Percentiles rank a stretch among this genome's conserved stretches.
Evolutionary conservation across 2,113 vertebrate genomes (phyloP).

Genomic region (Poeciliopsis turrubarensis): DNA sequence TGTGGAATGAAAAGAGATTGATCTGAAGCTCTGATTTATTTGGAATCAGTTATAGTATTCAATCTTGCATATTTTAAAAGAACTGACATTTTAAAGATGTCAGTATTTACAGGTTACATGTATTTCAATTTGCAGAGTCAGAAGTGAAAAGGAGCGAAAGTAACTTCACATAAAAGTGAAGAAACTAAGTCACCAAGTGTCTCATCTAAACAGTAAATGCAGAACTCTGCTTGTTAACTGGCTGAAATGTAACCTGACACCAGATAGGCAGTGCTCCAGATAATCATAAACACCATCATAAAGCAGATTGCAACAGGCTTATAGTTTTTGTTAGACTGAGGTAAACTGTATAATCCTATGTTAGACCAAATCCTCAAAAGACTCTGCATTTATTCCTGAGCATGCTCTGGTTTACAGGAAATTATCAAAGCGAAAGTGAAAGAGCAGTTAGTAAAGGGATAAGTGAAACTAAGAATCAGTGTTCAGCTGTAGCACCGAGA

Average conservation of each 20-base stretch:
- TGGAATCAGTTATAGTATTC: neutral
- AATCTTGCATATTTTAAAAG: no score
- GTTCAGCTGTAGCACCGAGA: neutral
- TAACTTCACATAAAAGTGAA: neutral
- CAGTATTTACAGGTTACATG: neutral
- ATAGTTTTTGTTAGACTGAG: no score
- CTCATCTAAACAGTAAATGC: no score
- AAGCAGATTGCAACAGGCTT: no score
- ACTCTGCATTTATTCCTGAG: no score
- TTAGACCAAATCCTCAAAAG: no score
- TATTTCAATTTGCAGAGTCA: neutral
- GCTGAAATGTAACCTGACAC: no score
- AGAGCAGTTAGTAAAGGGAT: constrained; percentile 33
- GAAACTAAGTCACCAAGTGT: no score
- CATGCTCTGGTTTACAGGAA: neutral
- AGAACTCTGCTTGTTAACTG: no score
- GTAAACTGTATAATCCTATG: no score
- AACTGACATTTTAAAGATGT: neutral
- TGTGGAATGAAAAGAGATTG: accelerated
- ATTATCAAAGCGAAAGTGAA: constrained; percentile 38
- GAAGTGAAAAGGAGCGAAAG: neutral
- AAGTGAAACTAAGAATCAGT: neutral
- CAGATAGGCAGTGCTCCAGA: neutral
- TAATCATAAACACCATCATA: no score
- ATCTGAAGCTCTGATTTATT: neutral